Percentiles rank a stretch among this genome's conserved stretches.
Evolutionary conservation across 2,113 vertebrate species (phyloP).

Genomic region (Collichthys lucidus): DNA sequence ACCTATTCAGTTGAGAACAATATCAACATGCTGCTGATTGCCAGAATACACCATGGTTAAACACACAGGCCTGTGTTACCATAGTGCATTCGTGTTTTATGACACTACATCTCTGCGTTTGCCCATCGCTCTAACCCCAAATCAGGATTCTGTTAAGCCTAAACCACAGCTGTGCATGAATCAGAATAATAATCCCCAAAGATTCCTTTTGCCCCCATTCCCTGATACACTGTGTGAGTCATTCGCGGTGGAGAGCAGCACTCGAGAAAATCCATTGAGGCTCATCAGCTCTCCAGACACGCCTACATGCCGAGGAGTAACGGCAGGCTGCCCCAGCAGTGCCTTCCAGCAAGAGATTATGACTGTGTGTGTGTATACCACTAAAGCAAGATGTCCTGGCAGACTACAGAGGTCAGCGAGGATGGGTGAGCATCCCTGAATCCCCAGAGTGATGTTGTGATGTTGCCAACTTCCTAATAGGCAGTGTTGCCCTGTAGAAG

Average conservation of each 20-base stretch:
- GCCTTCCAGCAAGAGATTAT: constrained; percentile 47
- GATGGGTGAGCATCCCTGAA: constrained; percentile 67
- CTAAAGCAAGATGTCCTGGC: constrained; percentile 68
- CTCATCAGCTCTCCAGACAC: constrained; percentile 71
- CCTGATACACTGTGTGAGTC: constrained; percentile 66
- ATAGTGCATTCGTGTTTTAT: background rate
- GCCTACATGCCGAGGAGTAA: constrained; percentile 59
- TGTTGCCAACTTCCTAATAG: constrained; percentile 54
- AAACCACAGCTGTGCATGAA: constrained; percentile 75
- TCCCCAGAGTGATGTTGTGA: constrained; percentile 59
- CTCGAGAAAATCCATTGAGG: constrained; percentile 67
- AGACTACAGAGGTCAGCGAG: constrained; percentile 72
- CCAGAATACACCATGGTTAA: background rate
- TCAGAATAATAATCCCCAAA: constrained; percentile 78
- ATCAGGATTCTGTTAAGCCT: constrained; percentile 71
- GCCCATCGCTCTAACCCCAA: constrained; percentile 35
- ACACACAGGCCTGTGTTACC: too few relatives aligned
- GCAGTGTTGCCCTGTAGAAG: constrained; percentile 38
- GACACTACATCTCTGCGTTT: constrained; percentile 27
- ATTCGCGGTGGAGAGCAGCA: constrained; percentile 61
- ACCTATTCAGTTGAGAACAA: constrained; percentile 30
- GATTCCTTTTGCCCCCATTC: constrained; percentile 72
- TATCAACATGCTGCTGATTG: constrained; percentile 22
- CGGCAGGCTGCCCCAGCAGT: constrained; percentile 51
- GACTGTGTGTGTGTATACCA: constrained; percentile 25